phyloP scores from a whole-genome alignment of 2,888 invertebrate genomes.

The Drosophila quinaria region DNA sequence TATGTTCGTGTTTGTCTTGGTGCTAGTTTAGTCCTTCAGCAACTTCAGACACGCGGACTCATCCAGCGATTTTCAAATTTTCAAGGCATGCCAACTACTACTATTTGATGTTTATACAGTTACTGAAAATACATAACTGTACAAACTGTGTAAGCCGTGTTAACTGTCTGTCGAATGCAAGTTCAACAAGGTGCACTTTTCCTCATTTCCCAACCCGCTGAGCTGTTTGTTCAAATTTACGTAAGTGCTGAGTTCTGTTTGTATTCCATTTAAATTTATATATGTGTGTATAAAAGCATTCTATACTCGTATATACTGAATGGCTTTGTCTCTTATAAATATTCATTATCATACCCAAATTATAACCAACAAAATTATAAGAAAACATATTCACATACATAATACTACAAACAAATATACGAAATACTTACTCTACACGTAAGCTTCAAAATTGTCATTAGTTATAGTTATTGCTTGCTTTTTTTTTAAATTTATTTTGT shows the following conservation, averaged over 20 bases:
- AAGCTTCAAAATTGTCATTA: constrained; percentile 23
- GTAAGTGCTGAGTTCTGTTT: constrained; percentile 59
- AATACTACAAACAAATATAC: constrained; percentile 25
- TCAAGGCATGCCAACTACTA: constrained; percentile 41
- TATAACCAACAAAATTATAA: constrained; percentile 11
- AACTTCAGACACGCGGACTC: constrained; percentile 15
- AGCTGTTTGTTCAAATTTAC: constrained; percentile 61
- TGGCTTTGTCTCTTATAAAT: constrained; percentile 25
- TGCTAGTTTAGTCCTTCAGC: constrained; percentile 20
- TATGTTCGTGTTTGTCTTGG: constrained; percentile 33
- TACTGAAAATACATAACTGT: constrained; percentile 28
- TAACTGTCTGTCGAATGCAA: constrained; percentile 38
- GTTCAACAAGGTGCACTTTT: constrained; percentile 60
- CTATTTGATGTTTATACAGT: constrained; percentile 39
- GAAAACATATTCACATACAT: constrained; percentile 5
- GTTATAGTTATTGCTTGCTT: too few species aligned
- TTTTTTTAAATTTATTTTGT: too few species aligned
- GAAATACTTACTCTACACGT: constrained; percentile 33
- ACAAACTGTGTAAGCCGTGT: constrained; percentile 31
- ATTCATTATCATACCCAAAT: constrained; percentile 32
- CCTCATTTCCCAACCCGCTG: constrained; percentile 40
- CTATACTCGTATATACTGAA: constrained; percentile 17
- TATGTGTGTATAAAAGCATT: constrained; percentile 11
- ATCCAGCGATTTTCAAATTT: constrained; percentile 31
- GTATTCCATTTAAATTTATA: constrained; percentile 19